These are phyloP conservation scores for Ceratosolen fusciceps DNA, from an alignment of 1,140 invertebrate genomes.

Conservation along the genomic window DNA sequence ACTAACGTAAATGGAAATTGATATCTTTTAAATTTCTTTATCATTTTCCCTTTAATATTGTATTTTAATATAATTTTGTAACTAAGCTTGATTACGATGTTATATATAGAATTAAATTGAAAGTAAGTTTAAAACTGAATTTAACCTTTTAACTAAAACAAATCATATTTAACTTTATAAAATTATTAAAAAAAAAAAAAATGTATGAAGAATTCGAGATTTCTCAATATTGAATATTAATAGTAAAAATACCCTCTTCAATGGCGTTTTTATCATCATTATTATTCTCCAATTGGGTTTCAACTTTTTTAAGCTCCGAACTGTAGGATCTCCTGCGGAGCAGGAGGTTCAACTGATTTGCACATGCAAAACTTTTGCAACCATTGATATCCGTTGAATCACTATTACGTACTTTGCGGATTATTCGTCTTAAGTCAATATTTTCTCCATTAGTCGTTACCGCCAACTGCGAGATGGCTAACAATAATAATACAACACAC, in stretches of 20 bases:
- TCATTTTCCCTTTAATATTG: too few relatives aligned
- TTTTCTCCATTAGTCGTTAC: background rate
- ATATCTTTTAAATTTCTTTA: too few relatives aligned
- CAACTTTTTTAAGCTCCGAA: background rate
- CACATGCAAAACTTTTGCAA: background rate
- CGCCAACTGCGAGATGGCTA: conserved; percentile 42
- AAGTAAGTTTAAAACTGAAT: too few relatives aligned
- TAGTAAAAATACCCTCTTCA: conserved; percentile 34
- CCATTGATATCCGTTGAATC: background rate
- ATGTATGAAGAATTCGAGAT: too few relatives aligned
- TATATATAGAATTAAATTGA: too few relatives aligned
- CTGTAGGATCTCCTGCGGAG: background rate
- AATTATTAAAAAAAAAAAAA: too few relatives aligned
- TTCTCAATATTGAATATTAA: too few relatives aligned
- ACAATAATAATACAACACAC: conserved; percentile 56
- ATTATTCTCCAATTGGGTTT: background rate
- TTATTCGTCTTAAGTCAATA: background rate
- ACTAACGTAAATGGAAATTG: too few relatives aligned
- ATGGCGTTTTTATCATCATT: conserved; percentile 36
- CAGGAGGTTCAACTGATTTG: background rate
- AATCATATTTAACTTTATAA: too few relatives aligned
- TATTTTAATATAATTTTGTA: too few relatives aligned
- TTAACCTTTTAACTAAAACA: too few relatives aligned
- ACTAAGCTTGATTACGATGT: too few relatives aligned
- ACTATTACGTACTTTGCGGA: background rate